A percentile compares a stretch with the other conserved stretches of the same genome.
phyloP scores from a whole-genome alignment of 2,113 vertebrate genomes.

The Etheostoma cragini region DNA sequence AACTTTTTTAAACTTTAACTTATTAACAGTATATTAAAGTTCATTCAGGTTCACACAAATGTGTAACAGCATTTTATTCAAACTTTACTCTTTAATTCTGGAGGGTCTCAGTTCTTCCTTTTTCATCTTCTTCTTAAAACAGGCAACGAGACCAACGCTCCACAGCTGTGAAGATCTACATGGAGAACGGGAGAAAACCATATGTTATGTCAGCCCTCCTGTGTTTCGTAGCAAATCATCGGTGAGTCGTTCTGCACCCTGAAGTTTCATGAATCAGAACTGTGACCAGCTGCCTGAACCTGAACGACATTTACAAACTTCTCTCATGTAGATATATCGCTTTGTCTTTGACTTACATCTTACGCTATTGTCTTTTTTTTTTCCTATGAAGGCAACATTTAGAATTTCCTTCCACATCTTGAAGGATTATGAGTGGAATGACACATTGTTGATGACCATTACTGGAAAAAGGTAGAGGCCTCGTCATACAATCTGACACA shows the following conservation, averaged over 20 bases:
- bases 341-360: background rate
- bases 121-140: conserved; percentile 8
- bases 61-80: background rate
- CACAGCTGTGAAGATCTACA: conserved; percentile 62
- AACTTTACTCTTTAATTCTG: background rate
- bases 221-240: conserved; percentile 71
- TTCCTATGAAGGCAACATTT: conserved; percentile 68
- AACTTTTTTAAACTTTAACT: background rate
- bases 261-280: background rate
- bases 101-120: background rate
- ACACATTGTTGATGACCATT: conserved; percentile 66
- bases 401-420: conserved; percentile 55
- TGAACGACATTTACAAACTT: background rate
- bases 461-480: conserved; percentile 72
- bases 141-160: conserved; percentile 59
- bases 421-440: conserved; percentile 57
- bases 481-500: background rate
- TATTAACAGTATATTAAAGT: background rate
- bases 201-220: conserved; percentile 76
- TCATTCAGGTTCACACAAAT: background rate
- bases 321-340: background rate
- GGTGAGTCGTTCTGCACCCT: conserved; percentile 62
- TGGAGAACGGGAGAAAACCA: conserved; percentile 50
- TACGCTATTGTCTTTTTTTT: background rate
- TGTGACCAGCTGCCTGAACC: background rate